phyloP scores from a whole-genome alignment of 2,888 invertebrate species.

The Latrodectus elegans region DNA sequence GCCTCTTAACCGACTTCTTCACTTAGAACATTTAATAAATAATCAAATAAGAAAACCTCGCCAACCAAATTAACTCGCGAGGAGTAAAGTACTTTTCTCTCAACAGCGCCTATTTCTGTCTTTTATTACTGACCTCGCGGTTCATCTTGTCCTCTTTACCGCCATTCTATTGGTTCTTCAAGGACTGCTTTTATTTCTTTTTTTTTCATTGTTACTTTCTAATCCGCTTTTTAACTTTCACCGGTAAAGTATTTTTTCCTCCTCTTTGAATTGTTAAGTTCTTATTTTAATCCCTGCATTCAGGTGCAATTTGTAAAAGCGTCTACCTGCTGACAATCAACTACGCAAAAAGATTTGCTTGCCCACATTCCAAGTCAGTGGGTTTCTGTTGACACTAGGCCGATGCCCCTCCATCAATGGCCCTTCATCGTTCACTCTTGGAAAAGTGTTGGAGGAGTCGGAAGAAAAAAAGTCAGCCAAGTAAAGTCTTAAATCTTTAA shows the following conservation, averaged over 20 bases:
- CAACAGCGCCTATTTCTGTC: neutral
- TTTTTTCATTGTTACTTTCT: slow-evolving; percentile 34
- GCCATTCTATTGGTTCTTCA: neutral
- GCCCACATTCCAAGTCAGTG: slow-evolving; percentile 49
- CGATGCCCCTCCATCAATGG: slow-evolving; percentile 18
- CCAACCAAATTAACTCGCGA: neutral
- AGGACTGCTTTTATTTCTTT: neutral
- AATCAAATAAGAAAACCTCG: neutral
- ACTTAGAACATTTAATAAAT: neutral
- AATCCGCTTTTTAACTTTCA: neutral
- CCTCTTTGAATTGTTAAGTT: neutral
- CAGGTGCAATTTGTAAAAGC: neutral
- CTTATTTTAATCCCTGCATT: slow-evolving; percentile 5
- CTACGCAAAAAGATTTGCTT: slow-evolving; percentile 25
- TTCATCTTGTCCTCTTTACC: neutral
- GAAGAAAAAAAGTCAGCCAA: too few relatives aligned
- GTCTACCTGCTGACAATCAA: slow-evolving; percentile 30
- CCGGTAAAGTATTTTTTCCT: neutral
- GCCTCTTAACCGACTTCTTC: neutral
- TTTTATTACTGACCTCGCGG: neutral
- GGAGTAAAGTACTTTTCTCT: neutral
- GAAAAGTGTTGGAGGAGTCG: too few relatives aligned
- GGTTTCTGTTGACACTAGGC: slow-evolving; percentile 50
- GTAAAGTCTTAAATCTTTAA: too few relatives aligned
- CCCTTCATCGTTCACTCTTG: too few relatives aligned